These are phyloP conservation scores for Leptodactylus fuscus DNA, from an alignment of 2,113 vertebrate genomes.

Conservation along the genomic window DNA sequence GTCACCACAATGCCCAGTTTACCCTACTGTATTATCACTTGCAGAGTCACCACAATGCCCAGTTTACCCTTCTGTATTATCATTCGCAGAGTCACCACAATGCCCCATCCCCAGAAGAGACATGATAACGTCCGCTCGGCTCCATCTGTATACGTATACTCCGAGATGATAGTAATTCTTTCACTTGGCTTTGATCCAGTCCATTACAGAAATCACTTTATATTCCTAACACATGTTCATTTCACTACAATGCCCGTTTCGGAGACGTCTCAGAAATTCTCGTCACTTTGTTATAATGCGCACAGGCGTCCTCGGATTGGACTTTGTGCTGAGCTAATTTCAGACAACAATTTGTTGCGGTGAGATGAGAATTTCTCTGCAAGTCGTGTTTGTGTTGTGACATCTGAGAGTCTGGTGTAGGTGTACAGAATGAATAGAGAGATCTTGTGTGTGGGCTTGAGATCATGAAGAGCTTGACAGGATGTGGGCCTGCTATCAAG, in stretches of 20 bases:
- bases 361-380: background rate
- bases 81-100: too few relatives aligned
- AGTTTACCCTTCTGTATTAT: too few relatives aligned
- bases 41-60: too few relatives aligned
- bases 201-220: background rate
- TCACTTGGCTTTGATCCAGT: background rate
- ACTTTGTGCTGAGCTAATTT: background rate
- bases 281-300: background rate
- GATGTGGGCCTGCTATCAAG: background rate
- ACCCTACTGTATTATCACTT: too few relatives aligned
- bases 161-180: background rate
- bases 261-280: background rate
- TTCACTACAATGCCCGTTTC: background rate
- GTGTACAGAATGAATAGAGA: background rate
- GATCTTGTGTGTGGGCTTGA: background rate
- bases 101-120: background rate
- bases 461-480: background rate
- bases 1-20: too few relatives aligned
- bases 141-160: background rate
- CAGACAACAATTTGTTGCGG: background rate
- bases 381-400: background rate
- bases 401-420: background rate
- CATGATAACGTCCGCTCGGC: background rate
- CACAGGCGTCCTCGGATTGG: background rate
- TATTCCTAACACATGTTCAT: background rate